Base-by-base conservation (phyloP, 2,888 invertebrate genomes). In the Clistopyga incitator region DNA sequence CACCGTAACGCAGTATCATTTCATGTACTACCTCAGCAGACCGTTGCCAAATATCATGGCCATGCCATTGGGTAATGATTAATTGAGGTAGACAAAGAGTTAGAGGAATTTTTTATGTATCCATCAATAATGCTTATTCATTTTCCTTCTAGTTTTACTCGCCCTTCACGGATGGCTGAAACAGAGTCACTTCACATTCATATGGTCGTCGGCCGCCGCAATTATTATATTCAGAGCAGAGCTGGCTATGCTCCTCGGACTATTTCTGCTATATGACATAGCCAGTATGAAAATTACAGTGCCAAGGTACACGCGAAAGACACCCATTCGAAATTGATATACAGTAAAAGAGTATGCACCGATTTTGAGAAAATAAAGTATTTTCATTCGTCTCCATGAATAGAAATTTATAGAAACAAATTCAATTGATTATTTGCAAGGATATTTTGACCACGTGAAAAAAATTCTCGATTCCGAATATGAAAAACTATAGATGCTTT, bases 1-100 rank as follows among this genome's bases (percentile, higher is more conserved):
- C 79, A 98, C 98, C 1, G 95, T 97, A 23, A 96, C 98, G 0
- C 99, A 99, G 93, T 99, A 99, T 93, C 99, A 99, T 94, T 98
- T 99, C 91, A 96, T 99, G 95, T 99, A 98, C 93, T 99, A 99
- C 92, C 95, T 98, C 94, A 98, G 98, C 89, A 95, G 99, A 82
- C 97, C 99, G 13, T 94, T 99, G 89, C 99, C 99, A 77, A 99
- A 99, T 93, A 97, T 97, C 45, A 97, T 99, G 95, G 98, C 97
- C 52, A 93, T 99, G 90, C 97, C 98, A 74, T 94, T 98, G 91
- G 98, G 99, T 99, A 95, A 94, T 75, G 50, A 82, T 75, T 6
- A n/a, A 75, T 82, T 54, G 74, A 70, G 78, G 70, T 78, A 82
- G 72, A 77, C 61, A 72, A 72, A 79, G 50, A 70, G 68, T 47